A percentile compares a stretch with the other conserved stretches of the same genome.
phyloP scores from a whole-genome alignment of 2,797 vertebrate species.

The Myotis daubentonii region DNA sequence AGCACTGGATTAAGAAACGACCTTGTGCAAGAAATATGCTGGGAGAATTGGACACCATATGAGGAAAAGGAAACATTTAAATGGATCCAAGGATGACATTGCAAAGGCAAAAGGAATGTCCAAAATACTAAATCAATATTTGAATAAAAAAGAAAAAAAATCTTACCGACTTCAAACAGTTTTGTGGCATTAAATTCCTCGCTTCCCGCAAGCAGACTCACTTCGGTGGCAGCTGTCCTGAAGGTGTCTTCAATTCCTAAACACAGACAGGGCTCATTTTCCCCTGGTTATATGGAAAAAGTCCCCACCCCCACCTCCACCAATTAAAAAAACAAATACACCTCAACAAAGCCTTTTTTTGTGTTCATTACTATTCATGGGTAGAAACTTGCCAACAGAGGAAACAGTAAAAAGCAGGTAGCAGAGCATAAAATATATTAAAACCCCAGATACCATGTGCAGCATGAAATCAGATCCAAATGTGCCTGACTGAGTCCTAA shows the following conservation, averaged over 20 bases:
- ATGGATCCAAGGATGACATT: slow-evolving; percentile 35
- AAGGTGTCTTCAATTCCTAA: slow-evolving; percentile 98
- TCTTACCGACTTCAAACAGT: slow-evolving; percentile 97
- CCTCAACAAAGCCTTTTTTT: slow-evolving; percentile 75
- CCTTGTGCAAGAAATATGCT: slow-evolving; percentile 17
- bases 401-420: slow-evolving; percentile 74
- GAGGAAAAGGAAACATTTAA: slow-evolving; percentile 41
- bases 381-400: slow-evolving; percentile 70
- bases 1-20: not conserved
- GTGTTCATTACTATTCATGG: slow-evolving; percentile 47
- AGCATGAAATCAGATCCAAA: slow-evolving; percentile 71
- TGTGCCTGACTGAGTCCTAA: slow-evolving; percentile 17
- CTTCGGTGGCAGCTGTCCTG: slow-evolving; percentile 96
- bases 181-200: slow-evolving; percentile 98
- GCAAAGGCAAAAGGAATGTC: slow-evolving; percentile 58
- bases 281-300: slow-evolving; percentile 57
- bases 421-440: slow-evolving; percentile 71
- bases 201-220: slow-evolving; percentile 95
- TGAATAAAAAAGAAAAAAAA: slow-evolving; percentile 45
- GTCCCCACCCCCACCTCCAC: not conserved
- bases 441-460: slow-evolving; percentile 65
- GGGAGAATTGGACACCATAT: not conserved
- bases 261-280: slow-evolving; percentile 78
- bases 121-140: slow-evolving; percentile 68
- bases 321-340: slow-evolving; percentile 62